Base-by-base conservation (phyloP, 2,113 vertebrate genomes). In the Phainopepla nitens region DNA sequence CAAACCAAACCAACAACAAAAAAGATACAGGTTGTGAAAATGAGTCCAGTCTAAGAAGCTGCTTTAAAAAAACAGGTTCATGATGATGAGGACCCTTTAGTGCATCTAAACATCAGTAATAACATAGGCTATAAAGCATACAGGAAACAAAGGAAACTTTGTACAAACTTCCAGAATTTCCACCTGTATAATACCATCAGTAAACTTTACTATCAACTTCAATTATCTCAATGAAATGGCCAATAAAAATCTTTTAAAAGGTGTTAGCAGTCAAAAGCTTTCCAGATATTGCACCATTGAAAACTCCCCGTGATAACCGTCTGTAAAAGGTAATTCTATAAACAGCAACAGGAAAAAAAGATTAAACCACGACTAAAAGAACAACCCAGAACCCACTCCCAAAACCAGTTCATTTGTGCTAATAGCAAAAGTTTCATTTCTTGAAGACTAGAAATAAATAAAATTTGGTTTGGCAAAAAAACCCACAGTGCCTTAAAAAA, bases 381-480 rank as follows among this genome's bases (percentile, higher is more conserved):
- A 39, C 2, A 56, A 49, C 4, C 6, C 13, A 27, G 7, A 62
- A 49, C 2, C 4, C 7, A 65, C 3, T 1, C 1, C 4, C 8
- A 12, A 78, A 73, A 44, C 0, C 9, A 51, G 6, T 47, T 50
- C 3, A 60, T 9, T 15, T 87, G 22, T 56, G 45, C 78, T 62
- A 66, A 35, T 14, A 6, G 11, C 33, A 64, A 35, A 85, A 20
- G 3, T 15, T 82, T 68, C 0, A 69, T 60, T 76, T 85, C 16
- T 51, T 85, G 39, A 90, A 45, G 33, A 89, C 68, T 1, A 45
- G 4, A 68, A 85, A 64, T 31, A 1, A 71, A 41, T 24, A 66
- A 62, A 45, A n/a, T 24, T 42, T 18, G 5, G 9, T 87, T 58
- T 60, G 56, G 3, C 1, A 71, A 44, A 70, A 75, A n/a, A 36